Conservation (phyloP, 23 tunicate genomes). For the Halocynthia aurantium region DNA sequence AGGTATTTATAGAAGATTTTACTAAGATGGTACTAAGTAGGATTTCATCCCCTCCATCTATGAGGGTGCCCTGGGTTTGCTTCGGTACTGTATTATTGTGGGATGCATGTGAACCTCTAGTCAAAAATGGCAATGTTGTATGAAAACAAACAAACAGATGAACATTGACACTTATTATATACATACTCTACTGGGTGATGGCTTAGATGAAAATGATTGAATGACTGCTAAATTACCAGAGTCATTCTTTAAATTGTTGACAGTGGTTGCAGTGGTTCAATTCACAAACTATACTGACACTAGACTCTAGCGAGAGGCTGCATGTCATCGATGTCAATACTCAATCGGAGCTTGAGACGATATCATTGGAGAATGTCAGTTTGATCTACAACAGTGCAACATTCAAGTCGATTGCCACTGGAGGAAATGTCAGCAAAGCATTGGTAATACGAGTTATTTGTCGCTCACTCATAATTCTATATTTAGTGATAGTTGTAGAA, state of each 20-base stretch:
- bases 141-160: too few relatives aligned
- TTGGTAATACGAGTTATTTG: constrained; percentile 28
- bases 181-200: too few relatives aligned
- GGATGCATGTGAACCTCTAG: background rate
- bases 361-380: constrained; percentile 43
- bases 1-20: too few relatives aligned
- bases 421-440: constrained; percentile 93
- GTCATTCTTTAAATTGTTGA: too few relatives aligned
- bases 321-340: constrained; percentile 92
- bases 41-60: background rate
- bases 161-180: too few relatives aligned
- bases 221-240: too few relatives aligned
- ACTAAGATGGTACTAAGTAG: too few relatives aligned
- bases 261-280: constrained; percentile 66
- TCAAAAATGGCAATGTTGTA: too few relatives aligned
- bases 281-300: constrained; percentile 50
- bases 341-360: constrained; percentile 63
- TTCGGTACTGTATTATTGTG: background rate
- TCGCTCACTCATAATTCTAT: too few relatives aligned
- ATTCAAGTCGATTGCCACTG: constrained; percentile 89
- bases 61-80: background rate
- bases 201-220: too few relatives aligned
- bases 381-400: constrained; percentile 78
- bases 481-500: too few relatives aligned
- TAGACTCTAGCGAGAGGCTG: constrained; percentile 61